Conservation (phyloP, 2,888 invertebrate genomes). For the Amitus sp. region DNA sequence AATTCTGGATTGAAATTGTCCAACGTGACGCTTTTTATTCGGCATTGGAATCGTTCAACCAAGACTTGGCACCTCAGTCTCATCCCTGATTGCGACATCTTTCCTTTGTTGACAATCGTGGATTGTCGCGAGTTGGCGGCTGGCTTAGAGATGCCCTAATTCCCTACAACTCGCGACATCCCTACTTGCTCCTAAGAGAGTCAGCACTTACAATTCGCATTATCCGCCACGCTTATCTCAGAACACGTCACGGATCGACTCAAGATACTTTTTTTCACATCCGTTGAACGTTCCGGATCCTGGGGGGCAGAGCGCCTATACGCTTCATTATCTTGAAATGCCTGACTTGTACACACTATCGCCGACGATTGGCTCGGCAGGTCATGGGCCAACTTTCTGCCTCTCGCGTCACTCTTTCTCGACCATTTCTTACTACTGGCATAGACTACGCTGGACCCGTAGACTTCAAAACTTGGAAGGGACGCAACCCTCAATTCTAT, state of each 20-base stretch:
- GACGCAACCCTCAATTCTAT: too few relatives aligned
- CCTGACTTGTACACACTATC: slow-evolving; percentile 18
- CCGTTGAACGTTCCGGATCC: slow-evolving; percentile 24
- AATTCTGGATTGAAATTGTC: too few relatives aligned
- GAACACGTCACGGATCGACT: slow-evolving; percentile 20
- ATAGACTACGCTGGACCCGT: slow-evolving; percentile 22
- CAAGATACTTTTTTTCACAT: slow-evolving; percentile 6
- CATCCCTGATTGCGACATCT: not conserved
- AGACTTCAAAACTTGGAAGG: slow-evolving; percentile 4
- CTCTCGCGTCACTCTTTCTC: slow-evolving; percentile 27
- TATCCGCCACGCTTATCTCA: slow-evolving; percentile 15
- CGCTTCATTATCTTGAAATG: slow-evolving; percentile 15
- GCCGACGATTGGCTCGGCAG: slow-evolving; percentile 4
- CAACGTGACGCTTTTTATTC: too few relatives aligned
- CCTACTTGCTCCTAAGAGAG: slow-evolving; percentile 8
- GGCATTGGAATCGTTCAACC: not conserved
- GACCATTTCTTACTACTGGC: slow-evolving; percentile 34
- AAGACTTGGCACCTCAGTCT: not conserved
- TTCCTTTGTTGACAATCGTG: slow-evolving; percentile 13
- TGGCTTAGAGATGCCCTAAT: slow-evolving; percentile 8
- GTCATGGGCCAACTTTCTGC: slow-evolving; percentile 31
- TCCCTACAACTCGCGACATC: slow-evolving; percentile 10
- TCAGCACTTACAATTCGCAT: slow-evolving; percentile 13
- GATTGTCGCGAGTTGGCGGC: slow-evolving; percentile 14
- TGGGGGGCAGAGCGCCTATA: slow-evolving; percentile 20